These are phyloP conservation scores for Neomonachus schauinslandi DNA, from an alignment of 2,113 vertebrate genomes.

Conservation along the genomic window DNA sequence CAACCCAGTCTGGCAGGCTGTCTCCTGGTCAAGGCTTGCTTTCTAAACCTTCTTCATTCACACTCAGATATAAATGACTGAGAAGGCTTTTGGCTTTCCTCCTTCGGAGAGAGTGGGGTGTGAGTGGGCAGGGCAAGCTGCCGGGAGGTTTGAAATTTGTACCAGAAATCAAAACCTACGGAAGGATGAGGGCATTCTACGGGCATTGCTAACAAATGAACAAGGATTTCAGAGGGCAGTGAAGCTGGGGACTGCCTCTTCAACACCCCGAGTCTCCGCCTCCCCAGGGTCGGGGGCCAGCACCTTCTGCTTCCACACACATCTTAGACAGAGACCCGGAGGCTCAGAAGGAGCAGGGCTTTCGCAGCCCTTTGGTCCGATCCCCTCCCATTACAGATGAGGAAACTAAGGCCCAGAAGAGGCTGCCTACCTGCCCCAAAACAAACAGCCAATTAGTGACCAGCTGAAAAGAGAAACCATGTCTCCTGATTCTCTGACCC, in stretches of 20 bases:
- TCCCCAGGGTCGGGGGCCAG: background rate
- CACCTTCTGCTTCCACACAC: background rate
- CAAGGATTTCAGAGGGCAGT: background rate
- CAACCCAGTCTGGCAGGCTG: background rate
- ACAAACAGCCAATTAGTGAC: constrained; percentile 59
- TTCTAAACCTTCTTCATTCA: constrained; percentile 32
- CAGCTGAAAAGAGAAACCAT: constrained; percentile 56
- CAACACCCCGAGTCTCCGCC: background rate
- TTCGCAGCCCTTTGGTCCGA: background rate
- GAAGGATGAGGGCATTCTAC: background rate
- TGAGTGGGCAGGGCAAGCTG: background rate
- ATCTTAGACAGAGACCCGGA: background rate
- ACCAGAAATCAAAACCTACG: constrained; percentile 1
- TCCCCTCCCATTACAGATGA: background rate
- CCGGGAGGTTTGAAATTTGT: background rate
- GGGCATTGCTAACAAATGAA: background rate
- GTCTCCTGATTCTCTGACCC: constrained; percentile 75
- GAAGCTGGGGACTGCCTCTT: background rate
- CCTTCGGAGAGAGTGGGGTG: background rate
- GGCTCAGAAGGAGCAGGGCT: background rate
- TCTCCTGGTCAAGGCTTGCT: constrained; percentile 29
- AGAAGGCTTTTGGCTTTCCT: constrained; percentile 37
- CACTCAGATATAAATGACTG: constrained; percentile 42
- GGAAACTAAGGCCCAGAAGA: constrained; percentile 54
- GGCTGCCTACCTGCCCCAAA: background rate